Conservation (phyloP, 2,113 vertebrate genomes). For the Diphyllodes magnificus region DNA sequence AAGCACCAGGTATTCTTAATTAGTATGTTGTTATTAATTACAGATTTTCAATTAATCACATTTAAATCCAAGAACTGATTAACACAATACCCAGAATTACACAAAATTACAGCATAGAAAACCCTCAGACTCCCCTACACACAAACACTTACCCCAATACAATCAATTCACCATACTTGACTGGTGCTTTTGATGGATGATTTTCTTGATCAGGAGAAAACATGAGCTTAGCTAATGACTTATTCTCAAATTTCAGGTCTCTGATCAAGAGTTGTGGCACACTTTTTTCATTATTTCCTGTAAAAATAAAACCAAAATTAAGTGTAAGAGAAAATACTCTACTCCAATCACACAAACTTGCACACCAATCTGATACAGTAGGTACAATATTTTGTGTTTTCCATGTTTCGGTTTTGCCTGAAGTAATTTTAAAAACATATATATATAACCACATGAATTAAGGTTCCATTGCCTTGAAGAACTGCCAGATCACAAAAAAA, state of each 20-base stretch:
- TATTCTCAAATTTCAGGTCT: slow-evolving; percentile 73
- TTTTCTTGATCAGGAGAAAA: slow-evolving; percentile 99
- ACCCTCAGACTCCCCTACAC: neutral
- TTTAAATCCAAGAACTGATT: neutral
- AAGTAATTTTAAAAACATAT: neutral
- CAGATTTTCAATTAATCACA: neutral
- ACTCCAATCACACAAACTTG: neutral
- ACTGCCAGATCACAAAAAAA: neutral
- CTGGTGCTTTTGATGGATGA: slow-evolving; percentile 97
- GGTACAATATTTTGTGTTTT: neutral
- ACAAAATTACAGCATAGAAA: neutral
- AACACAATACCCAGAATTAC: neutral
- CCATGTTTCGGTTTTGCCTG: neutral
- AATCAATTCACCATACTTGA: slow-evolving; percentile 99
- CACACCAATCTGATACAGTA: neutral
- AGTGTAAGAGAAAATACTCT: neutral
- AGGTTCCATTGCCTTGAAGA: neutral
- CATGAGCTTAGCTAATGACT: slow-evolving; percentile 84
- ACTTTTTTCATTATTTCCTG: slow-evolving; percentile 83
- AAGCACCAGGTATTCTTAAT: neutral
- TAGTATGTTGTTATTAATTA: neutral
- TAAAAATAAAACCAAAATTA: neutral
- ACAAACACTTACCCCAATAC: slow-evolving; percentile 91
- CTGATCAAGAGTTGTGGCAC: slow-evolving; percentile 76
- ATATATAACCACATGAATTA: neutral